These are phyloP conservation scores for Eumeta japonica DNA, from an alignment of 1,140 invertebrate species.

Conservation along the genomic window DNA sequence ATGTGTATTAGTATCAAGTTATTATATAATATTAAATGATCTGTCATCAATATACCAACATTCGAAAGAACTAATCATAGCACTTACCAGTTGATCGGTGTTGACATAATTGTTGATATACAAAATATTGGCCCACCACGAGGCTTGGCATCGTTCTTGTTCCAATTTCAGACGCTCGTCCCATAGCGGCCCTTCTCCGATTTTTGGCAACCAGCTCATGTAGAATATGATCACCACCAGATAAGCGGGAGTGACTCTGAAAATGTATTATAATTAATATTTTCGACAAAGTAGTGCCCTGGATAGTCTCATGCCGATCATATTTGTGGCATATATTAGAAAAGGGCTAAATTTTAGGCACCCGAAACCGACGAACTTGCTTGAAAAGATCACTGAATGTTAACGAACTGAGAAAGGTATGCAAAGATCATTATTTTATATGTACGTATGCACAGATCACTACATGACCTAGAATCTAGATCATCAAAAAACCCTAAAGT, in stretches of 20 bases:
- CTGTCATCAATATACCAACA: too few relatives aligned
- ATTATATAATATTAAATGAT: conserved; percentile 6
- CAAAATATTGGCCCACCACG: conserved; percentile 83
- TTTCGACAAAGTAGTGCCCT: background rate
- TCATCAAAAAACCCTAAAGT: too few relatives aligned
- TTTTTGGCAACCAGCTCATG: conserved; percentile 65
- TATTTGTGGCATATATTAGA: too few relatives aligned
- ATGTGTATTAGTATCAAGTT: background rate
- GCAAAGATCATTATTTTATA: too few relatives aligned
- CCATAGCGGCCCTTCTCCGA: conserved; percentile 70
- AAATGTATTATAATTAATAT: conserved; percentile 8
- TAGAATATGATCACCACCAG: conserved; percentile 67
- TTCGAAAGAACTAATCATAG: too few relatives aligned
- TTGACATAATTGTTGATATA: conserved; percentile 84
- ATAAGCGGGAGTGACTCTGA: conserved; percentile 71
- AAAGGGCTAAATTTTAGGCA: too few relatives aligned
- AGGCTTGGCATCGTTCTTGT: conserved; percentile 64
- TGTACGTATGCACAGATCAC: too few relatives aligned
- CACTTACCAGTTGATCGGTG: conserved; percentile 64
- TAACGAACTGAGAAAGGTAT: too few relatives aligned
- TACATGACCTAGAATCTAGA: too few relatives aligned
- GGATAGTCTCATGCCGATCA: too few relatives aligned
- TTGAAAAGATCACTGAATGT: too few relatives aligned
- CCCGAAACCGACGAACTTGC: too few relatives aligned
- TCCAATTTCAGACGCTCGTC: conserved; percentile 59